These are phyloP conservation scores for Serinus canaria DNA, from an alignment of 2,113 vertebrate species.

Conservation along the genomic window DNA sequence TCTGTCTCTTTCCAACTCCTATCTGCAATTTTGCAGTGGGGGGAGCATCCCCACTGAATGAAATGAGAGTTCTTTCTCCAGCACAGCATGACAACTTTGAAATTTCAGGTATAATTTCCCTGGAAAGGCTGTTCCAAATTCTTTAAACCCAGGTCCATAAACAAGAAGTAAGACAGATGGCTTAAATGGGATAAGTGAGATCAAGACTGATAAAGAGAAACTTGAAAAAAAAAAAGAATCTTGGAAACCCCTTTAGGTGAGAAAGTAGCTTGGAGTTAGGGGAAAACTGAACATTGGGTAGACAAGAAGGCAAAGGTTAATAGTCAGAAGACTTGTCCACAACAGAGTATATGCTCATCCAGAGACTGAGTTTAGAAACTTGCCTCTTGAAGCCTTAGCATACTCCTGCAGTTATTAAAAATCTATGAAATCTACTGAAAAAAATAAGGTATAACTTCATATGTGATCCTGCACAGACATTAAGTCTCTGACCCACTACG, in stretches of 20 bases:
- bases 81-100: neutral
- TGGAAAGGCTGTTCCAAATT: neutral
- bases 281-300: neutral
- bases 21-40: neutral
- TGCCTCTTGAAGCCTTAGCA: neutral
- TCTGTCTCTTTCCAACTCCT: neutral
- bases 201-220: neutral
- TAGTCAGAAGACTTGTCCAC: neutral
- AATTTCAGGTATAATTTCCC: neutral
- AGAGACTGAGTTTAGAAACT: neutral
- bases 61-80: neutral
- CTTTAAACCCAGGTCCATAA: neutral
- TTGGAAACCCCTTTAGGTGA: neutral
- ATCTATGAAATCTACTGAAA: neutral
- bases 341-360: neutral
- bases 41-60: neutral
- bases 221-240: fast-evolving
- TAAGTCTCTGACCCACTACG: neutral
- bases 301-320: neutral
- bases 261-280: neutral
- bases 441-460: neutral
- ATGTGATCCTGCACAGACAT: neutral
- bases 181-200: neutral
- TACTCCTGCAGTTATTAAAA: neutral
- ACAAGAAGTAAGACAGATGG: neutral